Base-by-base conservation (phyloP, 2,797 vertebrate genomes). In the Danionella dracula region DNA sequence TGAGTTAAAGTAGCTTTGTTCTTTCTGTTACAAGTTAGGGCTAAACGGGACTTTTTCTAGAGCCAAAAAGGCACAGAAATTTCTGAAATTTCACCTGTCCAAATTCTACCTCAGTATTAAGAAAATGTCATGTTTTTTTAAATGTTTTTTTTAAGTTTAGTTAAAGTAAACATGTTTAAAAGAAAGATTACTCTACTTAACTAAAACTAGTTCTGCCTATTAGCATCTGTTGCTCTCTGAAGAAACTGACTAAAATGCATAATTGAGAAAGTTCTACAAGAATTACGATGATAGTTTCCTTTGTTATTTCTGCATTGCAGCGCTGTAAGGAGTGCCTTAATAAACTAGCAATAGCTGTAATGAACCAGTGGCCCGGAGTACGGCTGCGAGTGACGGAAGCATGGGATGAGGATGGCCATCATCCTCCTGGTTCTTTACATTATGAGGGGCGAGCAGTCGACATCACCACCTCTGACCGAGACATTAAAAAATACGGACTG, bases 321-420 rank as follows among this genome's bases (percentile, higher is more conserved):
- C 91, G 97, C 56, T 98, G 95, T 78, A 99, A 97, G 77, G 96
- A 99, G 81, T 90, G 94, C 29, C 87, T 95, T 82, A 98, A 98
- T 71, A 90, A 92, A 0, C 65, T 99, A 83, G 95, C 96, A 20
- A 95, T 99, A 11, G 95, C 96, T 0, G 97, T 99, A 81, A 95
- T 97, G 93, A 98, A 99, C 83, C 95, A 94, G 90, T 99, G 97
- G 97, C 94, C 96, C 0, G 94, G 95, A 23, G 90, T 95, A 35
- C 92, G 91, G 71, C 82, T 99, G 4, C 88, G 97, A 62, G 97
- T 99, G 76, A 99, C 97, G 0, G 97, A 99, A 79, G 96, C 95
- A 72, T 99, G 97, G 96, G 97, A 99, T 0, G 97, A 99, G 78
- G 97, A 99, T 0, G 95, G 96, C 1, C 94, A 99, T 82, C 97